These are phyloP conservation scores for Psophia crepitans DNA, from an alignment of 2,113 vertebrate species.

Conservation along the genomic window DNA sequence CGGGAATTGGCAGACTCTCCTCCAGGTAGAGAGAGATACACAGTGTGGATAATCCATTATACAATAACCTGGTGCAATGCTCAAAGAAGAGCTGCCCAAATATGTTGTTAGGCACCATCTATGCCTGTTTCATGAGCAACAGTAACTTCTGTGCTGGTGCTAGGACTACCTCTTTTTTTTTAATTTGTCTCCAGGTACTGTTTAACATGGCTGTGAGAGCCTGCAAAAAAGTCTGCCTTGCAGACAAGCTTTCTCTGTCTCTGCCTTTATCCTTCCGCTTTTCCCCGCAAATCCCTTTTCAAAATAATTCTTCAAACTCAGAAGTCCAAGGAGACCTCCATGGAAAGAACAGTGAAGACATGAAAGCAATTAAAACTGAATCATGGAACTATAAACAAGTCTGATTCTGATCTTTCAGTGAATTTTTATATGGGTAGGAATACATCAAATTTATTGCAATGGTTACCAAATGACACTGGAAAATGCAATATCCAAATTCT, in stretches of 20 bases:
- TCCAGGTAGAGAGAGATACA: background rate
- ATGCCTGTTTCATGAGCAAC: background rate
- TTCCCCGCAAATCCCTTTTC: background rate
- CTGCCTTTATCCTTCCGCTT: background rate
- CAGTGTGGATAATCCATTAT: rapidly evolving
- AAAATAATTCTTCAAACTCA: background rate
- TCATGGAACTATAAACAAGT: slow-evolving; percentile 3
- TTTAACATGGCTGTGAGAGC: background rate
- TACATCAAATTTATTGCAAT: background rate
- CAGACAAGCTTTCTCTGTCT: background rate
- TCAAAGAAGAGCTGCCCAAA: background rate
- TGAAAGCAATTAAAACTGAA: background rate
- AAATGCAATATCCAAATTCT: background rate
- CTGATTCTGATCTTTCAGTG: slow-evolving; percentile 9
- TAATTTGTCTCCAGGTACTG: slow-evolving; percentile 16
- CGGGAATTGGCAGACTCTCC: background rate
- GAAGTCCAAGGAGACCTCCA: background rate
- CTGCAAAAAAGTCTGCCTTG: background rate
- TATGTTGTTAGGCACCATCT: background rate
- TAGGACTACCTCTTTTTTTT: background rate
- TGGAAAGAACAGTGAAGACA: background rate
- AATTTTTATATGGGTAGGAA: background rate
- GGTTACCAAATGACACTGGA: background rate
- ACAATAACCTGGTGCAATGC: background rate
- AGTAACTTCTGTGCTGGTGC: background rate